phyloP scores from a whole-genome alignment of 2,888 invertebrate species.

The Sesamia inferens region DNA sequence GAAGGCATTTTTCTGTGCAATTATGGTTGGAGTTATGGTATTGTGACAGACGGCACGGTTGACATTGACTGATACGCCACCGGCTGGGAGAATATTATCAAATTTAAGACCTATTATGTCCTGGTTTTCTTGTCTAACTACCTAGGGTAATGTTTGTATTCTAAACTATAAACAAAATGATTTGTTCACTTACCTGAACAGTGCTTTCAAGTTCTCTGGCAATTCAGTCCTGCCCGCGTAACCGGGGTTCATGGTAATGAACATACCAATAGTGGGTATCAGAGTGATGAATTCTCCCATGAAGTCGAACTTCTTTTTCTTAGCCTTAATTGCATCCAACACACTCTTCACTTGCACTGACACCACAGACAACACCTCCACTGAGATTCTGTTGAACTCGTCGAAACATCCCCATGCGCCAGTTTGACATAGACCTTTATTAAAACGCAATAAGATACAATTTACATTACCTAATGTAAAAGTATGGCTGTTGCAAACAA shows the following conservation, averaged over 20 bases:
- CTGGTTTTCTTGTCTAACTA: no score
- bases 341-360: constrained; percentile 97
- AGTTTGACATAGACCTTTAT: constrained; percentile 95
- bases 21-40: no score
- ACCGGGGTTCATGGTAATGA: constrained; percentile 99
- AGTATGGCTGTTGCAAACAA: not conserved
- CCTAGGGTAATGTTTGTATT: not conserved
- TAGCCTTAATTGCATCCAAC: constrained; percentile 95
- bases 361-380: constrained; percentile 98
- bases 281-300: constrained; percentile 95
- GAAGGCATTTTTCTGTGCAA: no score
- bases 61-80: no score
- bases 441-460: constrained; percentile 1
- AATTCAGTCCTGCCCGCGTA: constrained; percentile 97
- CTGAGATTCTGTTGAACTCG: constrained; percentile 98
- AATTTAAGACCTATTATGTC: no score
- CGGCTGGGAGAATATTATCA: no score
- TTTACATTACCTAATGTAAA: not conserved
- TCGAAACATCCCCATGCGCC: constrained; percentile 99
- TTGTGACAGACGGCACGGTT: no score
- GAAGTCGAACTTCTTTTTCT: constrained; percentile 95
- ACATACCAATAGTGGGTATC: constrained; percentile 95
- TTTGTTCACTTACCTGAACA: constrained; percentile 86
- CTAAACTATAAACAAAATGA: not conserved
- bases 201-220: constrained; percentile 94